A percentile compares a stretch with the other conserved stretches of the same genome.
Conservation (phyloP, 2,888 invertebrate genomes). For the Dasypogon diadema region DNA sequence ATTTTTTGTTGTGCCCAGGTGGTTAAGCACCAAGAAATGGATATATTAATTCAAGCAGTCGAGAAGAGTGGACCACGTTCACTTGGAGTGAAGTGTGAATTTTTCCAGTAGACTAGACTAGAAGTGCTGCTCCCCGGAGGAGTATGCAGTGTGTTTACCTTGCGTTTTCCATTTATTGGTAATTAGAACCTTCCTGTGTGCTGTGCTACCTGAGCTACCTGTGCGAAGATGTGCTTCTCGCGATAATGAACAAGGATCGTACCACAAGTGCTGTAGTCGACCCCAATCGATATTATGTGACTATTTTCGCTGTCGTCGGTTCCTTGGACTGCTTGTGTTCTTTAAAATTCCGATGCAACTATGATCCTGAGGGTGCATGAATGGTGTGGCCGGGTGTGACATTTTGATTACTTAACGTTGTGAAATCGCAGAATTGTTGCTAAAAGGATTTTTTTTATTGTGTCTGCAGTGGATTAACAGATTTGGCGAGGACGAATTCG, state of each 20-base stretch:
- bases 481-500: too few species aligned
- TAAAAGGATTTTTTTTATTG: too few species aligned
- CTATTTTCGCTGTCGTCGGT: background rate
- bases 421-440: too few species aligned
- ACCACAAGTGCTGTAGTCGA: background rate
- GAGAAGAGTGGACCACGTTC: background rate
- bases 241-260: background rate
- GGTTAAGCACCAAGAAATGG: background rate
- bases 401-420: background rate
- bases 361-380: background rate
- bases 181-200: background rate
- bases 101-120: too few species aligned
- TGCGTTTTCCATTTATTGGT: background rate
- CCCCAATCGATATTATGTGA: background rate
- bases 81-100: too few species aligned
- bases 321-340: background rate
- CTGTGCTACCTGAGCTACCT: too few species aligned
- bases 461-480: too few species aligned
- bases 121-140: background rate
- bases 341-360: background rate
- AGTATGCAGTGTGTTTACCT: background rate
- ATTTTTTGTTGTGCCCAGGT: constrained; percentile 17
- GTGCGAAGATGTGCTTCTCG: background rate
- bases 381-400: background rate
- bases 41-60: constrained; percentile 36